phyloP scores from a whole-genome alignment of 2,113 vertebrate species.

The Scopus umbretta region DNA sequence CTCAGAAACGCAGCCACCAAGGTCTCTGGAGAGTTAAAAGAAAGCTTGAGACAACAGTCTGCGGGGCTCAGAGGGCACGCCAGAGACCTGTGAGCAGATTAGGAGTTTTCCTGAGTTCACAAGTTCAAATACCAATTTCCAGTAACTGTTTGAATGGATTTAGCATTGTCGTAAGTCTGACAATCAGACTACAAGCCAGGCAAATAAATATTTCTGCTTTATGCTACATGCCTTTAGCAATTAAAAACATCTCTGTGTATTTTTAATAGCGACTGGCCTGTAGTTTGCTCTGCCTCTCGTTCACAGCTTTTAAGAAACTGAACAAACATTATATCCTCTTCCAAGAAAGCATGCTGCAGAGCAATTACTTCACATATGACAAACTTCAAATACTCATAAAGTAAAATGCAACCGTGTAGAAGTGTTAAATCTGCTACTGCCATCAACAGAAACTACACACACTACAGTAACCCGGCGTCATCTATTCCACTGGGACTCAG shows the following conservation, averaged over 20 bases:
- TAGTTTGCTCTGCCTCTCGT: not conserved
- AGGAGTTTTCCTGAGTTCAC: constrained; percentile 57
- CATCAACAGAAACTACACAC: not conserved
- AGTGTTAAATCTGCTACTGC: constrained; percentile 37
- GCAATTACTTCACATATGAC: not conserved
- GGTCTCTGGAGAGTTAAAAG: constrained; percentile 20
- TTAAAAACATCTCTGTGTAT: not conserved
- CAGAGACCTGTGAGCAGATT: not conserved
- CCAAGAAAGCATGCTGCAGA: not conserved
- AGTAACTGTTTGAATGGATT: constrained; percentile 37
- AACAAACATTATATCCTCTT: not conserved
- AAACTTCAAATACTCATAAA: constrained; percentile 19
- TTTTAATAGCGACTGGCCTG: not conserved
- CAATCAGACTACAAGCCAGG: not conserved
- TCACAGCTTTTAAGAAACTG: not conserved
- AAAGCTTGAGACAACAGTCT: not conserved
- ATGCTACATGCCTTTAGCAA: not conserved
- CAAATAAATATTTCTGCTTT: constrained; percentile 20
- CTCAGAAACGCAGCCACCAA: not conserved
- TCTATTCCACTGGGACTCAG: not conserved
- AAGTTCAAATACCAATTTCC: constrained; percentile 57
- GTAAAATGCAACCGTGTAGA: not conserved
- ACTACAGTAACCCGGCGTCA: not conserved
- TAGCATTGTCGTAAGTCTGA: not conserved
- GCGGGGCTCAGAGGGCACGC: not conserved